Evolutionary conservation across 2,888 invertebrate genomes (phyloP), one percentile per base, ranked within the genome.

Genomic region (Leistus spinibarbis): DNA sequence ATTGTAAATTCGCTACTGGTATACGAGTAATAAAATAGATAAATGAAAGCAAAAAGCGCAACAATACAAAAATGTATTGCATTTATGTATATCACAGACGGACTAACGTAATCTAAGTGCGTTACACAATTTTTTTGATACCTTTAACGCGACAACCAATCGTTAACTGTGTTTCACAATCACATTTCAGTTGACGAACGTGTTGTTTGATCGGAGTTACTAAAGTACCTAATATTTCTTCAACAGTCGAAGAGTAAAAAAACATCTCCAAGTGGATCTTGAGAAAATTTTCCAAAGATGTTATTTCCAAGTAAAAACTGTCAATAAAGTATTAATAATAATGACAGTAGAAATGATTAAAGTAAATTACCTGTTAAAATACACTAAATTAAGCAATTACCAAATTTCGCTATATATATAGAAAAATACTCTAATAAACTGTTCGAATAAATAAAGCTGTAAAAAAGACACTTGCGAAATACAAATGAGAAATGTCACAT

Each of bases 221-320:
- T 79, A 88, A 87, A 0, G 90, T 89, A 1, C 88, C 88, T 2
- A 90, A 78, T 87, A 91, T 89, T 80, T 92, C 92, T 13, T 89
- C 89, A 0, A 88, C 82, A 54, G 89, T 90, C 19, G 90, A 86
- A n/a, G 85, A 81, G 20, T 89, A 91, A 13, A 89, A 91, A 23
- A 90, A 82, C 5, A 84, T 82, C 74, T 87, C 86, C 81, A 92
- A 86, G 68, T 88, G 86, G 0, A 82, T 80, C n/a, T 86, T 86
- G 66, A 91, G 79, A 76, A 88, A 88, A 13, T 83, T 84, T 81
- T 90, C 89, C 16, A 91, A 78, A 0, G 87, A 84, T n/a, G 85
- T 84, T 69, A 89, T 79, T 79, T 91, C 90, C 69, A 85, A 80
- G 54, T 88, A 79, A 78, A 90, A 82, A 67, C 90, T 91, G 80